These are phyloP conservation scores for Ceriagrion tenellum DNA, from an alignment of 2,888 invertebrate species.

Conservation along the genomic window DNA sequence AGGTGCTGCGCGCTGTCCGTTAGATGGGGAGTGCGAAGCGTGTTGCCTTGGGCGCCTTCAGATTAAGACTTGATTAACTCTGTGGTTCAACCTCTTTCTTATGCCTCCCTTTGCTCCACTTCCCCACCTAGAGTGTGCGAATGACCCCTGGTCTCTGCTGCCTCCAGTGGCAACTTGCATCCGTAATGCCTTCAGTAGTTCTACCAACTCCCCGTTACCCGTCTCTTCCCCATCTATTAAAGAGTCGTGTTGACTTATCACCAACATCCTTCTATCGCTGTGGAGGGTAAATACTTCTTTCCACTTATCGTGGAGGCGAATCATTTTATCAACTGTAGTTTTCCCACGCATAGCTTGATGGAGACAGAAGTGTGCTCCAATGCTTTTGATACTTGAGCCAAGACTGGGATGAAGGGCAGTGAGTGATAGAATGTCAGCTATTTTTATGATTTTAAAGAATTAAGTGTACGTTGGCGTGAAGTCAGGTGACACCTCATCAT, in stretches of 20 bases:
- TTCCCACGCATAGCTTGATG: not conserved
- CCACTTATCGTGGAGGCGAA: not conserved
- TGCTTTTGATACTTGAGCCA: too few relatives aligned
- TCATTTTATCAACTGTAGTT: not conserved
- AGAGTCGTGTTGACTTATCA: not conserved
- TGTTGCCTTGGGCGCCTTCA: not conserved
- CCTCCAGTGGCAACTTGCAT: not conserved
- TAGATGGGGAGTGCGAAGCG: not conserved
- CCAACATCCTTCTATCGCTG: not conserved
- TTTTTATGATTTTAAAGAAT: too few relatives aligned
- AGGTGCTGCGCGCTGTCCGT: not conserved
- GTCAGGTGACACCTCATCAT: too few relatives aligned
- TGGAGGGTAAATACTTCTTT: not conserved
- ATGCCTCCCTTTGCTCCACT: not conserved
- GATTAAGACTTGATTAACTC: slow-evolving; percentile 15
- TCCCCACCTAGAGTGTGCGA: not conserved
- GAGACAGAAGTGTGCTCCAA: not conserved
- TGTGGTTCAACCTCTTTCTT: not conserved
- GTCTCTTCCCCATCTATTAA: not conserved
- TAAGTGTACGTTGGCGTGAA: too few relatives aligned
- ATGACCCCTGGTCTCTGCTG: not conserved
- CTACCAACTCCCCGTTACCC: not conserved
- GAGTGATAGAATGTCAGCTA: too few relatives aligned
- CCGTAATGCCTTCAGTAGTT: not conserved
- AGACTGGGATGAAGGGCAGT: too few relatives aligned